These are phyloP conservation scores for Tringa solitaria DNA, from an alignment of 2,113 vertebrate genomes.

Conservation along the genomic window DNA sequence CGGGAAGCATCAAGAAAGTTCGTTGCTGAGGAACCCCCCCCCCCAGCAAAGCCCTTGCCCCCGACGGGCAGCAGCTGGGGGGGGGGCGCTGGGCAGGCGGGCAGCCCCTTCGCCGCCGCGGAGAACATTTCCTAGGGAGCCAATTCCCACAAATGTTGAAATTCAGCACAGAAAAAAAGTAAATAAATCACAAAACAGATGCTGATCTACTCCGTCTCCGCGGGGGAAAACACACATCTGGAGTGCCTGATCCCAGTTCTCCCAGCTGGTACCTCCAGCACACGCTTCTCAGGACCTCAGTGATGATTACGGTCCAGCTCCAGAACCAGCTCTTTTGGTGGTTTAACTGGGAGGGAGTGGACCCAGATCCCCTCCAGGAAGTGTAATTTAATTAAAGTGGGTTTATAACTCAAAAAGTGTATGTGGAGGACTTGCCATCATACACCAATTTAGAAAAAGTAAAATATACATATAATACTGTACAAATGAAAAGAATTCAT, in stretches of 20 bases:
- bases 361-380: not conserved
- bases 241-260: not conserved
- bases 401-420: not conserved
- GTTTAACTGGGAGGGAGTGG: not conserved
- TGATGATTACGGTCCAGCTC: not conserved
- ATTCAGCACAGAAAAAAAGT: not conserved
- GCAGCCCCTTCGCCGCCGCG: rapidly evolving
- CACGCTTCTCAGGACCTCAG: not conserved
- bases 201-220: not conserved
- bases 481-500: rapidly evolving
- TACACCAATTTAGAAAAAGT: not conserved
- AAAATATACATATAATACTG: not conserved
- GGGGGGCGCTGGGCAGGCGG: not conserved
- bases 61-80: not conserved
- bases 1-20: slow-evolving; percentile 19
- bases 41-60: not conserved
- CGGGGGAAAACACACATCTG: not conserved
- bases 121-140: not conserved
- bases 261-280: not conserved
- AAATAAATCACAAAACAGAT: not conserved
- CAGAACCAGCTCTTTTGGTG: not conserved
- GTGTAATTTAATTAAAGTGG: not conserved
- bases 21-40: not conserved
- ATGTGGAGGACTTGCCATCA: not conserved
- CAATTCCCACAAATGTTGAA: not conserved